phyloP scores from a whole-genome alignment of 1,140 invertebrate genomes.

The Metopolophium dirhodum region DNA sequence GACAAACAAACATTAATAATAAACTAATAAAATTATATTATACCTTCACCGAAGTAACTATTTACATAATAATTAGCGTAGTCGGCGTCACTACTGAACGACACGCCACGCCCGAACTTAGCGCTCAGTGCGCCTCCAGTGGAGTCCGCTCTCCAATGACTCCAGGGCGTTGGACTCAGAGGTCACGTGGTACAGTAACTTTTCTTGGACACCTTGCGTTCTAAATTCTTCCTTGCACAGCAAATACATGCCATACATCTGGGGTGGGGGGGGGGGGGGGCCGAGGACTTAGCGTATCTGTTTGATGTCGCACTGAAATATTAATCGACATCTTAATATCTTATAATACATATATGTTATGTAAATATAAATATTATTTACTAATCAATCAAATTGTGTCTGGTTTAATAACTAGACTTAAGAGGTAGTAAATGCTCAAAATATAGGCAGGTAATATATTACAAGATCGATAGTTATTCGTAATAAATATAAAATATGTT shows the following conservation, averaged over 20 bases:
- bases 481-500: too few species aligned
- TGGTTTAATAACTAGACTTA: too few species aligned
- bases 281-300: neutral
- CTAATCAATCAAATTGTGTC: neutral
- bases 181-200: neutral
- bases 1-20: neutral
- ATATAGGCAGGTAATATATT: too few species aligned
- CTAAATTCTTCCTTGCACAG: neutral
- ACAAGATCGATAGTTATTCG: too few species aligned
- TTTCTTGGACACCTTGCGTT: neutral
- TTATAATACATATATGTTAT: too few species aligned
- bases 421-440: too few species aligned
- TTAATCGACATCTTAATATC: neutral
- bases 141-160: neutral
- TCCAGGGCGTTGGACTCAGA: neutral
- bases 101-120: constrained; percentile 33
- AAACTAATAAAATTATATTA: too few species aligned
- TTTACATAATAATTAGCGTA: constrained; percentile 45
- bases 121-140: constrained; percentile 33
- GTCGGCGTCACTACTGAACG: constrained; percentile 24
- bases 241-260: constrained; percentile 47
- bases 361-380: too few species aligned
- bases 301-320: neutral
- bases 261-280: too few species aligned
- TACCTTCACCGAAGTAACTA: neutral